Base-by-base conservation (phyloP, 2,888 invertebrate species). In the Ectemnius continuus region DNA sequence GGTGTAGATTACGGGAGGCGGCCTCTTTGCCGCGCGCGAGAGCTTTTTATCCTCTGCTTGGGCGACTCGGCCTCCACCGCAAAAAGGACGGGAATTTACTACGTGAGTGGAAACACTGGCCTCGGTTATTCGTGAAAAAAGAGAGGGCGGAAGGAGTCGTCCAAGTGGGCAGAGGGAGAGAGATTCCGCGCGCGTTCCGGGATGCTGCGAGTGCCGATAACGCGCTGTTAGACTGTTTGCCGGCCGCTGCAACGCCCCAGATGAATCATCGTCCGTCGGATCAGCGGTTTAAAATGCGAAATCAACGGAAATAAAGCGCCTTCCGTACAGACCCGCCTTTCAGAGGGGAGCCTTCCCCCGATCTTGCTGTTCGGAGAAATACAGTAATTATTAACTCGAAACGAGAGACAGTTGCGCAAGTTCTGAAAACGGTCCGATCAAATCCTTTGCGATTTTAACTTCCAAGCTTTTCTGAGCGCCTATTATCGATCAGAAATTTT, bases 261-360 rank as follows among this genome's bases (percentile, higher is more conserved):
- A 86, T 82, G 84, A 86, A 86, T 86, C 79, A 81, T 73, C 75
- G 78, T 66, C 67, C 81, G 78, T 82, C 78, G 80, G 78, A 84
- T 85, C 84, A 84, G 81, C 78, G 80, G 78, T 80, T 83, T 81
- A 75, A 75, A 79, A 78, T 69, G 73, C 75, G 79, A 80, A 76
- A 85, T 83, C 78, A 75, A 80, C 79, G 77, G 67, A 65, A 62
- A 46, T 16, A 13, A 52, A 16, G 4, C n/a, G 58, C 23, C 64
- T 36, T 36, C 36, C 36, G 8, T 11, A 11, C 1, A 8, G 36
- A 36, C 6, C 5, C 36, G 1, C 5, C 36, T 36, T 11, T 6
- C 36, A 11, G 36, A 36, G 36, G 8, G 36, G 36, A 36, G 8
- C 8, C 0, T 36, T 36, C 1, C 36, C 36, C 36, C 36, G 36